Base-by-base conservation (phyloP, 2,113 vertebrate genomes). In the Paradoxurus hermaphroditus region DNA sequence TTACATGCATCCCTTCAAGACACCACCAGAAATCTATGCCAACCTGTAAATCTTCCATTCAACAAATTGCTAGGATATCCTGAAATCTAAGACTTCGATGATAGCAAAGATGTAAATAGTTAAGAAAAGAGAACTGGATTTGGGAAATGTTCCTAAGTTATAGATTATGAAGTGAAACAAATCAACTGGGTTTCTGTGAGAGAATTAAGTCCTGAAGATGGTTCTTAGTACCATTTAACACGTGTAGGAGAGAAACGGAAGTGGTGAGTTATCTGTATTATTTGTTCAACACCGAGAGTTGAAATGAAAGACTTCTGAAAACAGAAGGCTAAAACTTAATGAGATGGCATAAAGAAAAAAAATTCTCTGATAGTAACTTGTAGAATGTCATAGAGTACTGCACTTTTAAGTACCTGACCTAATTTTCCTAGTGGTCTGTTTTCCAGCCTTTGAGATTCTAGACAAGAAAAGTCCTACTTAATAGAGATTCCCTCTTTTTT, bases 121-220 rank as follows among this genome's bases (percentile, higher is more conserved):
- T 36, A 73, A 91, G 70, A 93, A 86, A 92, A 95, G 41, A 87
- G 23, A 93, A 9, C 3, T 72, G 23, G 23, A 88, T 94, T 90
- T 91, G 25, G 67, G 21, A 79, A 83, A 90, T 84, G 12, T 23
- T 44, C 14, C 51, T 75, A 89, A 56, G 1, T 59, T 23, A 49
- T 15, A 31, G 75, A 68, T 86, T 51, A 78, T 90, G 21, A 90
- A 75, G 84, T 70, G 51, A 88, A 41, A 13, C 15, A 72, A 94
- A 41, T 70, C 56, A 73, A 41, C 13, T 72, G 94, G 44, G 39
- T 88, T 44, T 92, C 56, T 82, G 8, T 51, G 23, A 93, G 11
- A 95, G 4, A 92, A 91, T 53, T 18, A 93, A 86, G 18, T 27
- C n/a, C n/a, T 78, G 63, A 91, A 27, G 27, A 73, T 16, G 21